A percentile compares a stretch with the other conserved stretches of the same genome.
phyloP scores from a whole-genome alignment of 2,113 vertebrate species.

The Dinomys branickii region DNA sequence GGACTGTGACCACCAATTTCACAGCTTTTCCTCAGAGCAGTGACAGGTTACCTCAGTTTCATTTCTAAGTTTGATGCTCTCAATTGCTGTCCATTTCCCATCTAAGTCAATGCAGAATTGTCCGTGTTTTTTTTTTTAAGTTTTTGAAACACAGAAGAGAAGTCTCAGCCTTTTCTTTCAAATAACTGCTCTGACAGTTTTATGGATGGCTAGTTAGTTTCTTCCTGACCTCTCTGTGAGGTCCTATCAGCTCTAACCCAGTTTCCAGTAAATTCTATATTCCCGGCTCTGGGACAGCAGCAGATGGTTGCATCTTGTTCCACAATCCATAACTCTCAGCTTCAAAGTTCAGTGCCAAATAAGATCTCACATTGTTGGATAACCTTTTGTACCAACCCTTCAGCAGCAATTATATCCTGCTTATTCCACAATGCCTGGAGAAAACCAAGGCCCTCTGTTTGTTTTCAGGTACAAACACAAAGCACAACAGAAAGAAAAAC shows the following conservation, averaged over 20 bases:
- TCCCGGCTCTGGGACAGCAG: constrained; percentile 68
- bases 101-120: constrained; percentile 71
- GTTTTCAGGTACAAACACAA: constrained; percentile 79
- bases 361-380: constrained; percentile 83
- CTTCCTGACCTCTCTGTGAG: constrained; percentile 76
- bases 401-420: constrained; percentile 86
- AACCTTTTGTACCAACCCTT: constrained; percentile 85
- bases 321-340: constrained; percentile 81
- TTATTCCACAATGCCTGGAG: constrained; percentile 71
- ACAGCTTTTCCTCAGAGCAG: constrained; percentile 36
- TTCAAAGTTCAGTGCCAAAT: constrained; percentile 84
- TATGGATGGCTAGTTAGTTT: constrained; percentile 72
- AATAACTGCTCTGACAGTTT: constrained; percentile 52
- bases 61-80: constrained; percentile 68
- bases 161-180: constrained; percentile 71
- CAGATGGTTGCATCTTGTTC: constrained; percentile 73
- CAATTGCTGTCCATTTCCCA: constrained; percentile 69
- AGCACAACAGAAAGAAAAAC: constrained; percentile 56
- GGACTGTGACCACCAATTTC: constrained; percentile 44
- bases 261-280: constrained; percentile 77
- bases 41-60: constrained; percentile 64
- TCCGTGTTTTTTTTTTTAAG: constrained; percentile 76
- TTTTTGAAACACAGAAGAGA: constrained; percentile 48
- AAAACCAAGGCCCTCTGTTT: constrained; percentile 79
- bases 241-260: constrained; percentile 77